Evolutionary conservation across 2,797 vertebrate species (phyloP).

Genomic region (Cynodonichthys magdalenae): DNA sequence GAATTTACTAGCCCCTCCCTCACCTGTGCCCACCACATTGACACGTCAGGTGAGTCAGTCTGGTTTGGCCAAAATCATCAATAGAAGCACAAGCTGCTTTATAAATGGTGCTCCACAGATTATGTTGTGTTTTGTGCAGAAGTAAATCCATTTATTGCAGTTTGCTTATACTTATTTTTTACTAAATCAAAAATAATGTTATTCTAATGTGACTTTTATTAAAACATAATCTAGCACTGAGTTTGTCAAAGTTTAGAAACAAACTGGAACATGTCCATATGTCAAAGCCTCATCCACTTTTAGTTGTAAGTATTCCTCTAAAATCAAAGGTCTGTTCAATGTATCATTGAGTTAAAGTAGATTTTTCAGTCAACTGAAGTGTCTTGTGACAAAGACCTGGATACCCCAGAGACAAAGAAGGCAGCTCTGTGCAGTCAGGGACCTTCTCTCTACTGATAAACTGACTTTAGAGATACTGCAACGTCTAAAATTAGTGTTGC

Average conservation of each 20-base stretch:
- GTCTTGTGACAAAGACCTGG: slow-evolving; percentile 72
- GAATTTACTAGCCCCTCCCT: too few relatives aligned
- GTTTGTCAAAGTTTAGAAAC: background rate
- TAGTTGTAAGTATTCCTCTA: slow-evolving; percentile 13
- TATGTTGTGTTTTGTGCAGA: background rate
- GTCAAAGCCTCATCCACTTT: background rate
- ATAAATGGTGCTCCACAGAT: too few relatives aligned
- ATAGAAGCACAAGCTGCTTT: too few relatives aligned
- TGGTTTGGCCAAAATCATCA: too few relatives aligned
- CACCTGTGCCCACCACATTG: too few relatives aligned
- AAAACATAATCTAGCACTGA: background rate
- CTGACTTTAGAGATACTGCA: slow-evolving; percentile 55
- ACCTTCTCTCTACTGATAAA: slow-evolving; percentile 59
- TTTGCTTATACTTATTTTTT: background rate
- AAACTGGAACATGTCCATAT: background rate
- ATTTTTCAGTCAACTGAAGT: slow-evolving; percentile 52
- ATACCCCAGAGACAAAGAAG: slow-evolving; percentile 28
- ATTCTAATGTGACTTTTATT: background rate
- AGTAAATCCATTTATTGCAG: background rate
- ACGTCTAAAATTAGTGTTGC: slow-evolving; percentile 76
- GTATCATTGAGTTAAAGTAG: slow-evolving; percentile 47
- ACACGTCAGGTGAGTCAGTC: too few relatives aligned
- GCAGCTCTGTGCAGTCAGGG: slow-evolving; percentile 41
- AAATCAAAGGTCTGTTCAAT: slow-evolving; percentile 17
- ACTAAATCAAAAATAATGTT: background rate